Evolutionary conservation across 2,888 invertebrate genomes (phyloP).

Genomic region (Oithona nana): DNA sequence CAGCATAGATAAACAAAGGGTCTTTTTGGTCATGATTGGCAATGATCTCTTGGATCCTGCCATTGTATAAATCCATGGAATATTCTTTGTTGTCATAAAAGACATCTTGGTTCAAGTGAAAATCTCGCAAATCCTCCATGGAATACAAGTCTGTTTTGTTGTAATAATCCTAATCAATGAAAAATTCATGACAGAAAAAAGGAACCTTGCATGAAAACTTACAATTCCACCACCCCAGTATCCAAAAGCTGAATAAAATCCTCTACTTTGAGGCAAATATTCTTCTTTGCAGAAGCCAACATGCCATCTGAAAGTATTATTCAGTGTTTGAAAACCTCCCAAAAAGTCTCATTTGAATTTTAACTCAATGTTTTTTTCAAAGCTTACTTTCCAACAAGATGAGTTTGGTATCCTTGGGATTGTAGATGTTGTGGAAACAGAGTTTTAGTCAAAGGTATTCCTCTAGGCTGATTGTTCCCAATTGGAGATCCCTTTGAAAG

Average conservation of each 20-base stretch:
- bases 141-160: background rate
- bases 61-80: background rate
- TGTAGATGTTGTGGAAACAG: background rate
- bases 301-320: no score
- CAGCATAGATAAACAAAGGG: background rate
- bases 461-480: no score
- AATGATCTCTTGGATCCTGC: background rate
- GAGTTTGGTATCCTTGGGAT: background rate
- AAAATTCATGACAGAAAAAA: no score
- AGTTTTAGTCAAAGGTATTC: no score
- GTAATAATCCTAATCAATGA: background rate
- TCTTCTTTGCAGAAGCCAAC: background rate
- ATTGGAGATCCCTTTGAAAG: no score
- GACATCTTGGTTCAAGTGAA: no score
- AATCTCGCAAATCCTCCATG: background rate
- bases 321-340: no score
- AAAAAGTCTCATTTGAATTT: no score
- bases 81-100: no score
- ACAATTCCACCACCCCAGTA: background rate
- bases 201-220: background rate
- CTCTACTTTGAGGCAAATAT: background rate
- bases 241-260: background rate
- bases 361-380: no score
- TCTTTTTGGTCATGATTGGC: background rate
- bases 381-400: background rate